Evolutionary conservation across 2,113 vertebrate genomes (phyloP), one percentile per base, ranked within the genome.

Genomic region (Guaruba guarouba): DNA sequence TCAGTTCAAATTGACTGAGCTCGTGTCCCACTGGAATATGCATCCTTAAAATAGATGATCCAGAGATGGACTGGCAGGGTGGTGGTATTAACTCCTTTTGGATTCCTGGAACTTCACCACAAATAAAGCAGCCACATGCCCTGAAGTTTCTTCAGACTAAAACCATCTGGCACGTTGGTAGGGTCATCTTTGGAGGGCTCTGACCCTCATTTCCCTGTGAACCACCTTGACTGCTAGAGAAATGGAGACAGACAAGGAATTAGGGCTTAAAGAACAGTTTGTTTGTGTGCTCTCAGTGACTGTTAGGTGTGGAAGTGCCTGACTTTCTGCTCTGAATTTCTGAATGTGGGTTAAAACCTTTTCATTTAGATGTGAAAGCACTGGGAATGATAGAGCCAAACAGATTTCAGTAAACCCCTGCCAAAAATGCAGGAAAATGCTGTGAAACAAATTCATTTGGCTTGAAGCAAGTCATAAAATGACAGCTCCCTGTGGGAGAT

Each of bases 401-500:
- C 93, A 94, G 91, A 95, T 94, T 93, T 87, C 88, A 85, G 84
- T 82, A 55, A 87, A 71, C 54, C 7, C 4, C 54, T 96, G 76
- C 93, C 64, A 61, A 61, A 69, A 63, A 75, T 92, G 75, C 86
- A 91, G 95, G 92, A 83, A 74, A 67, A 86, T 64, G 39, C 94
- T 96, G 87, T 93, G 96, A 96, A 95, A 96, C 92, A 96, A 97
- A 93, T 95, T 95, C 22, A 5, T 74, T 96, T 96, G 90, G 93
- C 86, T 84, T 57, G 71, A 92, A 95, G 37, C 66, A 78, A 91
- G 86, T 68, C 7, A 1, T 85, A 79, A 91, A 92, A 82, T 63
- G 92, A 86, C 96, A 92, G 67, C 93, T 94, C 95, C 95, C 93
- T 85, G 96, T 92, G 96, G 96, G 61, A 97, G 81, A 57, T 91